A percentile compares a stretch with the other conserved stretches of the same genome.
Evolutionary conservation across 2,113 vertebrate genomes (phyloP).

Genomic region (Syngnathus typhle): DNA sequence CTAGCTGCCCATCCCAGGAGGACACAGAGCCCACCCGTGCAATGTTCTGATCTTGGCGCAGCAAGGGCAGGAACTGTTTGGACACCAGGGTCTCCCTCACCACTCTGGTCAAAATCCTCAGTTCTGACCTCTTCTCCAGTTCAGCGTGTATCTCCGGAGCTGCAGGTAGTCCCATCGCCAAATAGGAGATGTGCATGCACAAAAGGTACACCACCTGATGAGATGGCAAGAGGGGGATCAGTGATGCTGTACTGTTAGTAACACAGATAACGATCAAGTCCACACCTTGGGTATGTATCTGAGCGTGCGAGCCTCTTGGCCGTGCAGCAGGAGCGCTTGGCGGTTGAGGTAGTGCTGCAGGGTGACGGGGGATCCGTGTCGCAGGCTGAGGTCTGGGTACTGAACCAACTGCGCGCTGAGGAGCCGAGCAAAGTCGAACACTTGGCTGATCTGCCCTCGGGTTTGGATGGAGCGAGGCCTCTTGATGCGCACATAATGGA

Average conservation of each 20-base stretch:
- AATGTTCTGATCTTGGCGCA: slow-evolving; percentile 37
- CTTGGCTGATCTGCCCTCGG: slow-evolving; percentile 69
- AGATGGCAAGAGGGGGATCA: not conserved
- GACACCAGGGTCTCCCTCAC: slow-evolving; percentile 66
- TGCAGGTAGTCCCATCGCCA: slow-evolving; percentile 59
- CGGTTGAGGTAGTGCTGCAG: slow-evolving; percentile 70
- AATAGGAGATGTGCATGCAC: slow-evolving; percentile 63
- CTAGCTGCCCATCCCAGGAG: slow-evolving; percentile 67
- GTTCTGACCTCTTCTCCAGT: slow-evolving; percentile 59
- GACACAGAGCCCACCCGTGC: slow-evolving; percentile 34
- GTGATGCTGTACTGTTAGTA: not conserved
- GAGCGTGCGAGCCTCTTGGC: slow-evolving; percentile 71
- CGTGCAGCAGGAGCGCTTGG: slow-evolving; percentile 72
- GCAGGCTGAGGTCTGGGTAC: slow-evolving; percentile 59
- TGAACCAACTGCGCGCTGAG: slow-evolving; percentile 67
- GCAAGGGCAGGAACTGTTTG: slow-evolving; percentile 55
- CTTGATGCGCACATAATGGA: slow-evolving; percentile 74
- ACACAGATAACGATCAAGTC: not conserved
- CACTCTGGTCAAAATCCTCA: slow-evolving; percentile 47
- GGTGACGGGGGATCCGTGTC: slow-evolving; percentile 63
- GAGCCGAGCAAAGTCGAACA: slow-evolving; percentile 75
- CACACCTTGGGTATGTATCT: slow-evolving; percentile 71
- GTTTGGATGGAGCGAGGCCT: slow-evolving; percentile 77
- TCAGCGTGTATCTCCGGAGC: slow-evolving; percentile 60
- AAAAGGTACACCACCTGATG: slow-evolving; percentile 67